Percentiles rank a stretch among this genome's conserved stretches.
phyloP scores from a whole-genome alignment of 1,140 invertebrate genomes.

The Tigriopus japonicus region DNA sequence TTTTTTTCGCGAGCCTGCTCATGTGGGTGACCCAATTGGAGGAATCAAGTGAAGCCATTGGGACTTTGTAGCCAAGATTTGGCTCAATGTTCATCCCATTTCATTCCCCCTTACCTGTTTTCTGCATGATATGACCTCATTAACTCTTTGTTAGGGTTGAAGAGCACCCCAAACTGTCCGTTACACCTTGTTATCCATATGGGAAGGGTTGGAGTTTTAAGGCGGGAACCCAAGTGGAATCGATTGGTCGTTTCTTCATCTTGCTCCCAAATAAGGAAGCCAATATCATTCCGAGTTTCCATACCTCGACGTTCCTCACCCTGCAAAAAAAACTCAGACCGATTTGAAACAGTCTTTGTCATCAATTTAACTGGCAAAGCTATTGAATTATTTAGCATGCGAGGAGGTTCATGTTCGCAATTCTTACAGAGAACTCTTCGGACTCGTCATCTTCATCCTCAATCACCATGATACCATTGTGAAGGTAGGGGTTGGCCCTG shows the following conservation, averaged over 20 bases:
- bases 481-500: conserved; percentile 50
- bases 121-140: conserved; percentile 63
- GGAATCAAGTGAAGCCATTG: too few species aligned
- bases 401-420: background rate
- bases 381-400: background rate
- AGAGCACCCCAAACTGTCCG: conserved; percentile 51
- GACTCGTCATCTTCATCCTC: conserved; percentile 43
- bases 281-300: conserved; percentile 44
- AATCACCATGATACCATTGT: conserved; percentile 62
- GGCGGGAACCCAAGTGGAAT: conserved; percentile 35
- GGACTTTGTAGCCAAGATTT: too few species aligned
- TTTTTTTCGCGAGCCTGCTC: too few species aligned
- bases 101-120: conserved; percentile 34
- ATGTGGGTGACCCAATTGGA: too few species aligned
- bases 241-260: conserved; percentile 25
- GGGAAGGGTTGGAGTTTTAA: conserved; percentile 59
- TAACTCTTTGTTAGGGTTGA: conserved; percentile 56
- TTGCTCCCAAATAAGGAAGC: conserved; percentile 41
- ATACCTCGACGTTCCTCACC: conserved; percentile 44
- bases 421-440: background rate
- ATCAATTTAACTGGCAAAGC: background rate
- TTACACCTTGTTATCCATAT: conserved; percentile 55
- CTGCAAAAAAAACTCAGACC: background rate
- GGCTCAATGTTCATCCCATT: background rate
- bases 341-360: background rate